phyloP scores from a whole-genome alignment of 1,140 invertebrate genomes.

The Nasonia giraulti region DNA sequence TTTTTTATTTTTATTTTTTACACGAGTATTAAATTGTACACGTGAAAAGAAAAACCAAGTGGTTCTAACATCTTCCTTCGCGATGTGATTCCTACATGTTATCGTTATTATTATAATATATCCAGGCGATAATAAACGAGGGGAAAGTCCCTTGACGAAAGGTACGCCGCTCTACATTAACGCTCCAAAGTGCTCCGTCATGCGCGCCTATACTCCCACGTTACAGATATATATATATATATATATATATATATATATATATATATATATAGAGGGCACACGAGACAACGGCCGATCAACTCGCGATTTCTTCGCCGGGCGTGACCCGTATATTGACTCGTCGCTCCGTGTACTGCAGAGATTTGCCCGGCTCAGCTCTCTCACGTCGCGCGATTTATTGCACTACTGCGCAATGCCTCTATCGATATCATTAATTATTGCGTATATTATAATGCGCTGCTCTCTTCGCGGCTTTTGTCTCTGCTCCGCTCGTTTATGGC shows the following conservation, averaged over 20 bases:
- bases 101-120: not conserved
- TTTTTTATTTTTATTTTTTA: no score
- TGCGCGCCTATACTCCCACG: slow-evolving; percentile 55
- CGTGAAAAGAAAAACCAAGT: no score
- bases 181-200: not conserved
- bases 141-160: slow-evolving; percentile 56
- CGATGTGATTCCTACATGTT: no score
- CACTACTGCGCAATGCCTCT: no score
- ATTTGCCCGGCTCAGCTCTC: not conserved
- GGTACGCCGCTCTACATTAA: slow-evolving; percentile 44
- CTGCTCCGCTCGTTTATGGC: no score
- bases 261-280: not conserved
- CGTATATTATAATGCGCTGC: not conserved
- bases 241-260: not conserved
- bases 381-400: not conserved
- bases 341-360: not conserved
- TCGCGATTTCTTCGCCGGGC: not conserved
- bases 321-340: not conserved
- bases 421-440: not conserved
- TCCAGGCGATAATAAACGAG: slow-evolving; percentile 61
- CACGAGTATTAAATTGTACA: no score
- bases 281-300: not conserved
- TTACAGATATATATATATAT: slow-evolving; percentile 41
- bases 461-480: no score
- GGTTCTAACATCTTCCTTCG: no score